A percentile compares a stretch with the other conserved stretches of the same genome.
phyloP scores from a whole-genome alignment of 2,888 invertebrate genomes.

The Epicampocera succincta region DNA sequence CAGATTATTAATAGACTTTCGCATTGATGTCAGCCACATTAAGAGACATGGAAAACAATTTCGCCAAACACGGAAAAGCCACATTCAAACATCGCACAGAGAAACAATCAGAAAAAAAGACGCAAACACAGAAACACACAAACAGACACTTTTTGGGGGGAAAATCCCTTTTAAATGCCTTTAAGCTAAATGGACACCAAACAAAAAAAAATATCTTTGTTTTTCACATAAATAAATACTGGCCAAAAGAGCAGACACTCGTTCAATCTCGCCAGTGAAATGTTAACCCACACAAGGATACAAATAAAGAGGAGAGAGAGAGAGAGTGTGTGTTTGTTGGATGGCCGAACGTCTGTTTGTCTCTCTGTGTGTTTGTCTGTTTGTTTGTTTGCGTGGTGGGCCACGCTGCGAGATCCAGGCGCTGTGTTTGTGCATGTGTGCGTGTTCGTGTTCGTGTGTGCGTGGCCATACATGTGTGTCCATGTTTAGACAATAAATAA shows the following conservation, averaged over 20 bases:
- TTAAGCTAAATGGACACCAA: conserved; percentile 67
- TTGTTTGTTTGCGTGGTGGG: conserved; percentile 29
- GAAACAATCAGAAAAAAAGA: conserved; percentile 16
- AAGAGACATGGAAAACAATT: conserved; percentile 60
- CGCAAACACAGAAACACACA: no score
- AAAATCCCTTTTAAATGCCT: conserved; percentile 62
- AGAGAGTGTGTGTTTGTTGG: conserved; percentile 57
- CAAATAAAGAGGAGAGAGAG: conserved; percentile 20
- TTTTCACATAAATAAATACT: conserved; percentile 62
- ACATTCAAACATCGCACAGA: conserved; percentile 46
- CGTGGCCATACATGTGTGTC: conserved; percentile 33
- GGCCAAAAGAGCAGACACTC: conserved; percentile 48
- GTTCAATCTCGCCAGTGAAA: conserved; percentile 32
- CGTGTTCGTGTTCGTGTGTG: conserved; percentile 19
- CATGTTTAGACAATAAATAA: conserved; percentile 67
- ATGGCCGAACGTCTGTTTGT: conserved; percentile 39
- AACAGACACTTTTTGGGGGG: conserved; percentile 14
- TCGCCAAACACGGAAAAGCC: conserved; percentile 56
- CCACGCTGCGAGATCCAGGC: conserved; percentile 22
- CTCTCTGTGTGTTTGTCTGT: conserved; percentile 26
- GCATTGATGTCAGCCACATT: conserved; percentile 58
- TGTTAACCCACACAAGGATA: conserved; percentile 30
- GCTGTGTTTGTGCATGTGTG: neutral
- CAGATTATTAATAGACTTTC: conserved; percentile 51
- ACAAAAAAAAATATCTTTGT: conserved; percentile 37